Evolutionary conservation across 2,797 vertebrate species (phyloP).

Genomic region (Etheostoma nigrum): DNA sequence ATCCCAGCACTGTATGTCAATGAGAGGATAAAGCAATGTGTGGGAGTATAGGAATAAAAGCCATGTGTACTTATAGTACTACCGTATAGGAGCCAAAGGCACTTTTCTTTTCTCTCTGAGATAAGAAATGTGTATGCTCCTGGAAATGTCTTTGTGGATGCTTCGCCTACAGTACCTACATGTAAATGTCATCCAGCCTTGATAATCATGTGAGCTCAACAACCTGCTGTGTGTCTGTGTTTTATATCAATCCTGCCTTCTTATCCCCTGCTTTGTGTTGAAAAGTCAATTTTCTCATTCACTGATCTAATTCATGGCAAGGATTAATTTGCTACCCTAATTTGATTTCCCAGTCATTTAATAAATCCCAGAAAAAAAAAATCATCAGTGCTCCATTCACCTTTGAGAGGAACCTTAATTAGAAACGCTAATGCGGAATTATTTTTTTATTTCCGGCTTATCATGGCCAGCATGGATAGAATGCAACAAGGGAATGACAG

Average conservation of each 20-base stretch:
- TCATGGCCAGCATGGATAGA: constrained; percentile 27
- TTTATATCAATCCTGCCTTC: constrained; percentile 2
- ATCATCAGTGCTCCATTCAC: constrained; percentile 61
- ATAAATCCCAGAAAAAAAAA: constrained; percentile 64
- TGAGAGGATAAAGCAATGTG: constrained; percentile 38
- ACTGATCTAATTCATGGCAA: constrained; percentile 57
- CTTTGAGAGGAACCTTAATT: constrained; percentile 69
- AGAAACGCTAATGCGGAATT: constrained; percentile 59
- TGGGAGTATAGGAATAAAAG: constrained; percentile 23
- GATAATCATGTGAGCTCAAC: constrained; percentile 36
- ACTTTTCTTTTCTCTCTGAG: constrained; percentile 4
- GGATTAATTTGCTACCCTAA: constrained; percentile 68
- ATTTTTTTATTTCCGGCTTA: constrained; percentile 65
- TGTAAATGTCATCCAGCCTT: constrained; percentile 27
- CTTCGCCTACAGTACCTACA: neutral
- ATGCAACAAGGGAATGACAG: constrained; percentile 49
- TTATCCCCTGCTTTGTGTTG: constrained; percentile 38
- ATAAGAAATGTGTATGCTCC: constrained; percentile 4
- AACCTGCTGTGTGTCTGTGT: constrained; percentile 5
- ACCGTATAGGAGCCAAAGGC: constrained; percentile 3
- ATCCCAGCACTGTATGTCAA: constrained; percentile 15
- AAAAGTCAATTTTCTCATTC: constrained; percentile 65
- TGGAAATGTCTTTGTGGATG: constrained; percentile 2
- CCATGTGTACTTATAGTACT: neutral
- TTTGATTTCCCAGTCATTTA: constrained; percentile 72